Percentiles rank a stretch among this genome's conserved stretches.
Conservation (phyloP, 2,888 invertebrate species). For the Heterodera filipjevi region DNA sequence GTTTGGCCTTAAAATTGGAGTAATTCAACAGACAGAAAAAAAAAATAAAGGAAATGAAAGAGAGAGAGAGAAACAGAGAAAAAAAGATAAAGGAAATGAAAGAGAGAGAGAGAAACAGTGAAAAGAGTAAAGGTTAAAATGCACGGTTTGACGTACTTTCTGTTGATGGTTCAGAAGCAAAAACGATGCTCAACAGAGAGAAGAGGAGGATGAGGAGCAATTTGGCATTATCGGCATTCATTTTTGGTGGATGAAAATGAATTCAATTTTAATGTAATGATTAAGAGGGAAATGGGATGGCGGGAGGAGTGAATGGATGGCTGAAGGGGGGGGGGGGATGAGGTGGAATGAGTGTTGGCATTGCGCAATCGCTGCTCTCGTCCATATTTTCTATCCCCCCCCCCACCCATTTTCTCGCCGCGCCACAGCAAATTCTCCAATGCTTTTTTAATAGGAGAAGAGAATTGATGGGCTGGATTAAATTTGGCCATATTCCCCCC, state of each 20-base stretch:
- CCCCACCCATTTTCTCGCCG: background rate
- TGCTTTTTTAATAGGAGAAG: background rate
- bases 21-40: background rate
- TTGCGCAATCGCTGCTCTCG: constrained; percentile 8
- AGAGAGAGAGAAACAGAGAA: too few relatives aligned
- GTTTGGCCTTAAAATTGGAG: background rate
- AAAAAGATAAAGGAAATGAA: background rate
- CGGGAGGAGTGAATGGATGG: background rate
- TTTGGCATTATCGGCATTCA: background rate
- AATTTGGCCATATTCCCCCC: background rate
- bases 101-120: background rate
- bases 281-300: background rate
- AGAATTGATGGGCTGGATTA: constrained; percentile 10
- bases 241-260: background rate
- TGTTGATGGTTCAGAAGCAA: constrained; percentile 2
- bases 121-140: background rate
- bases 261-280: background rate
- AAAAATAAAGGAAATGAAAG: background rate
- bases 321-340: background rate
- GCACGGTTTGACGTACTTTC: background rate
- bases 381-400: background rate
- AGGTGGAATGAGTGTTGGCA: background rate
- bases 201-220: background rate
- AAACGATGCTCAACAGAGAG: background rate
- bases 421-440: background rate